Base-by-base conservation (phyloP, 2,797 vertebrate genomes). In the Chromis chromis region DNA sequence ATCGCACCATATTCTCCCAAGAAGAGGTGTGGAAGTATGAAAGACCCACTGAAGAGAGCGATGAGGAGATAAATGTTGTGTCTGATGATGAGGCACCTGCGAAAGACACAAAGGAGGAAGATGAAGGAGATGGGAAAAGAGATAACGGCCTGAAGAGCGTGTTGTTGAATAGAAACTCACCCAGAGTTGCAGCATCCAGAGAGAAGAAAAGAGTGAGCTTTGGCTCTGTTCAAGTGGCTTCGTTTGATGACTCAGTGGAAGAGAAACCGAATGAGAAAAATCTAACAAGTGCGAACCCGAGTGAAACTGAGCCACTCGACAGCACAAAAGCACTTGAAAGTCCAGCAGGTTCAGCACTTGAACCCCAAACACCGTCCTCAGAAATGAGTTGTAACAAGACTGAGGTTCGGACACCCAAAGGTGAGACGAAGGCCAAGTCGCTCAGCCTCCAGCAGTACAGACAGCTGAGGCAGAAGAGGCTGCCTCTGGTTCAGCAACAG, bases 401-500 rank as follows among this genome's bases (percentile, higher is more conserved):
- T 0, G 50, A 66, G 1, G 50, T 3, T 8, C 24, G 17, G 13
- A 60, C 50, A 1, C 55, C 42, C 1, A 88, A 70, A 73, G 39
- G 54, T 12, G 77, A 95, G 75, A 56, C 79, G 10, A 97, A 94
- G 81, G 94, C 94, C 71, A 96, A 94, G 83, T 90, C 95, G 1
- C 94, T 99, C 57, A 99, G 97, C 88, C 91, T 99, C 4, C 95
- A 95, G 36, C 95, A 99, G 83, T 99, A 99, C 84, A 94, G 97
- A 27, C 95, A 95, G 62, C 94, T 97, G 70, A 93, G 96, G 28
- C 94, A 95, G 62, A 93, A 91, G 49, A 94, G 93, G n/a, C 85
- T 87, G 33, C 94, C 93, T 33, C 65, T 59, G 0, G 83, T 81
- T 55, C 77, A 88, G 77, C 65, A 80, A 65, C 84, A 83, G 81